phyloP scores from a whole-genome alignment of 2,888 invertebrate species.

The Drosophila prostipennis region DNA sequence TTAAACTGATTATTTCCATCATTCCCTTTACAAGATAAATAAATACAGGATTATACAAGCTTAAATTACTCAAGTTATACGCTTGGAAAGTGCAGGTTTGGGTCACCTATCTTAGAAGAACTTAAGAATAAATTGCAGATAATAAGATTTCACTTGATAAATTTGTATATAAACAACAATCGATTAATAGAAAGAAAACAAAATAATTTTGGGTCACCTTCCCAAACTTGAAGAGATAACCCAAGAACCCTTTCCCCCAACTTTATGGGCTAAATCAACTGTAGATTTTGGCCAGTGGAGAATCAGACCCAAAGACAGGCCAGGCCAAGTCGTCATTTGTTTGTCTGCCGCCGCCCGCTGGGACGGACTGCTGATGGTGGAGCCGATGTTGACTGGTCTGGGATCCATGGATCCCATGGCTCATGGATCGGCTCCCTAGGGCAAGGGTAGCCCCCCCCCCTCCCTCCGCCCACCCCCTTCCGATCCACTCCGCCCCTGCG shows the following conservation, averaged over 20 bases:
- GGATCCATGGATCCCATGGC: constrained; percentile 39
- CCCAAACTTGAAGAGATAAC: neutral
- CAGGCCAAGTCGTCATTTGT: constrained; percentile 52
- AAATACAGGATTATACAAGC: too few relatives aligned
- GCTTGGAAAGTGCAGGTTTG: too few relatives aligned
- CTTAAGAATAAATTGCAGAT: too few relatives aligned
- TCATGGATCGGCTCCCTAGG: constrained; percentile 26
- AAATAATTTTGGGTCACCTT: too few relatives aligned
- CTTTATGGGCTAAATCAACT: neutral
- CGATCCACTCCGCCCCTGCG: constrained; percentile 17
- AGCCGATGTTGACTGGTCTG: constrained; percentile 19
- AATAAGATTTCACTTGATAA: too few relatives aligned
- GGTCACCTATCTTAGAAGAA: too few relatives aligned
- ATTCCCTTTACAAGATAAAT: too few relatives aligned
- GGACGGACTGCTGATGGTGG: constrained; percentile 26
- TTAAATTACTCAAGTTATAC: too few relatives aligned
- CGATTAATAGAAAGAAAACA: too few relatives aligned
- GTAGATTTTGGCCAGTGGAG: constrained; percentile 5
- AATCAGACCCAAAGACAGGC: constrained; percentile 35
- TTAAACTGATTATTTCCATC: too few relatives aligned
- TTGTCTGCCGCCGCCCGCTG: constrained; percentile 42
- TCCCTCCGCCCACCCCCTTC: neutral
- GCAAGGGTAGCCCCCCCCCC: constrained; percentile 25
- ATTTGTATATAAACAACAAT: too few relatives aligned
- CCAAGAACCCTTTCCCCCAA: neutral